Evolutionary conservation across 1,140 invertebrate species (phyloP).

Genomic region (Papilio machaon): DNA sequence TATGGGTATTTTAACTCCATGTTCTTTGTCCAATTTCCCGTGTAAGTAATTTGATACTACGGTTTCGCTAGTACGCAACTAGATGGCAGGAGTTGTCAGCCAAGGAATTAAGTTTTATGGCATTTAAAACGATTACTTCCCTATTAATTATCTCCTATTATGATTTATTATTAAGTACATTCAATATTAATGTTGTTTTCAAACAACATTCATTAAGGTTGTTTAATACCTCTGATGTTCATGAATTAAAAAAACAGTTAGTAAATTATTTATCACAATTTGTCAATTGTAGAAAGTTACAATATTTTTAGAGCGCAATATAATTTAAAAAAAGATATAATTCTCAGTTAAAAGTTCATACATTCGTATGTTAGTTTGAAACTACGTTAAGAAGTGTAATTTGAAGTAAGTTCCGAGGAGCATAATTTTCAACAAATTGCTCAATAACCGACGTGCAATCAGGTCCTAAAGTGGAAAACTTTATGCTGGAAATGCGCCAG

Average conservation of each 20-base stretch:
- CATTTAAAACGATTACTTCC: too few species aligned
- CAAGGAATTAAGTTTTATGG: not conserved
- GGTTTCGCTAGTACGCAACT: not conserved
- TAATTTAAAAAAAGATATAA: not conserved
- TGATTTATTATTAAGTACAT: too few species aligned
- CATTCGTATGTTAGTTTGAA: slow-evolving; percentile 16
- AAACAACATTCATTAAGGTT: not conserved
- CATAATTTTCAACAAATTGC: slow-evolving; percentile 50
- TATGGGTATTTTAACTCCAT: too few species aligned
- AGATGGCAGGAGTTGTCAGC: not conserved
- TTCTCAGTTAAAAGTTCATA: slow-evolving; percentile 17
- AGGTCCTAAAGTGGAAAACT: slow-evolving; percentile 64
- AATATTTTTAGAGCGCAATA: not conserved
- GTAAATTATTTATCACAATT: too few species aligned
- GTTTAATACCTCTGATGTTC: not conserved
- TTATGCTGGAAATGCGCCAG: slow-evolving; percentile 52
- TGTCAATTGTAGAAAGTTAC: not conserved
- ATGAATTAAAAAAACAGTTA: not conserved
- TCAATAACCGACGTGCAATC: slow-evolving; percentile 54
- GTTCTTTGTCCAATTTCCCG: not conserved
- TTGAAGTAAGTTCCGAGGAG: slow-evolving; percentile 22
- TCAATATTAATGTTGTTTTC: too few species aligned
- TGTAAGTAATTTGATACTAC: not conserved
- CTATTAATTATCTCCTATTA: not conserved
- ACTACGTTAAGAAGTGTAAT: slow-evolving; percentile 35